Evolutionary conservation across 2,113 vertebrate genomes (phyloP), one percentile per base, ranked within the genome.

Genomic region (Choloepus hoffmanni): DNA sequence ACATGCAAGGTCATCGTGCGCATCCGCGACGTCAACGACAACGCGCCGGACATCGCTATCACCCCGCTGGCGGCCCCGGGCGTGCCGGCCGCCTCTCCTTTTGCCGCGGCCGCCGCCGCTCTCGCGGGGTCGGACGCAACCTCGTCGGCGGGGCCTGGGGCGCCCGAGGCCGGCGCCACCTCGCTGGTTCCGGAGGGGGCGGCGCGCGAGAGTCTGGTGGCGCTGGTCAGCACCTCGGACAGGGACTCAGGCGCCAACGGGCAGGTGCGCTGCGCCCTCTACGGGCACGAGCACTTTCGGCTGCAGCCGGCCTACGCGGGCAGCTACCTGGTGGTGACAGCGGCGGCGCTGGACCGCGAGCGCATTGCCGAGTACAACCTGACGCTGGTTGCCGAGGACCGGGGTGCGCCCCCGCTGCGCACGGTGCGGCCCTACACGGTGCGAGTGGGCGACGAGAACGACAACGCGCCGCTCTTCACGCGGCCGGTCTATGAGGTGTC

Each of bases 291-390:
- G 91, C 99, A 99, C 95, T 99, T 99, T 0, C 98, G 98, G 93
- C 98, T 99, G 89, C 99, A 99, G 72, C 99, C 99, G 18, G 99
- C 99, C 55, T 99, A 99, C 0, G 99, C 99, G 65, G 99, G 99
- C 98, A 99, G 99, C 98, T 99, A 99, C 98, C 99, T 99, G 98
- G 99, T 99, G 0, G 98, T 99, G 60, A 99, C 99, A 28, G 99
- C 99, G 0, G 98, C 99, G 0, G 94, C 98, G 0, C 95, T 99
- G 43, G 99, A 99, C 98, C 98, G 99, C 0, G 99, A 99, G 96
- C 98, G 98, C 94, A 98, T 99, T 30, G 95, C 99, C 0, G 99
- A 99, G 97, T 99, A 99, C 96, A 99, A 99, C 98, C 98, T 99
- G 96, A 99, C 99, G 0, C 98, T 99, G 96, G 99, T 99, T 97